Evolutionary conservation across 2,797 vertebrate genomes (phyloP).

Genomic region (Lepus townsendii): DNA sequence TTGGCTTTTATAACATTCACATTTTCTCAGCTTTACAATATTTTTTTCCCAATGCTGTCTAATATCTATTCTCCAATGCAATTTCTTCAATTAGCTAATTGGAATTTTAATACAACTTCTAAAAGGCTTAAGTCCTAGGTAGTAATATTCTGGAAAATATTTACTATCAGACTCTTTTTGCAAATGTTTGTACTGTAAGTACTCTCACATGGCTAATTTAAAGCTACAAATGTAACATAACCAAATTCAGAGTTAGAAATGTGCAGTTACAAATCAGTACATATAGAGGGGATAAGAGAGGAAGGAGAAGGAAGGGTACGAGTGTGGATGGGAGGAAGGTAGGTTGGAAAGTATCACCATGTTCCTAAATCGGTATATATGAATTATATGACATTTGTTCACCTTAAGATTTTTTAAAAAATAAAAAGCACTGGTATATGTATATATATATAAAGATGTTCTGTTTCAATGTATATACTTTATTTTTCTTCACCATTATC

Average conservation of each 20-base stretch:
- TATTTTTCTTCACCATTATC: neutral
- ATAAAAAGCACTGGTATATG: neutral
- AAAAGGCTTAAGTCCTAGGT: neutral
- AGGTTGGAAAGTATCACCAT: no score
- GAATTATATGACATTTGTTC: no score
- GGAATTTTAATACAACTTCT: neutral
- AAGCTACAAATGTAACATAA: neutral
- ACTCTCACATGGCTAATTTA: no score
- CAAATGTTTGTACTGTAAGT: neutral
- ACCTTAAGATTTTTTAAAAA: no score
- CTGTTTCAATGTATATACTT: neutral
- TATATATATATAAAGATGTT: neutral
- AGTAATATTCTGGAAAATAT: neutral
- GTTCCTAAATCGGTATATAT: no score
- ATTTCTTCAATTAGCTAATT: neutral
- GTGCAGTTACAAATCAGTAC: neutral
- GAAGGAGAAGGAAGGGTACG: no score
- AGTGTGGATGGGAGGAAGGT: no score
- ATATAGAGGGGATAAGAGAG: no score
- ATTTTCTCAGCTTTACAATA: neutral
- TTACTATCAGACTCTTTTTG: neutral
- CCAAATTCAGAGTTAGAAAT: neutral
- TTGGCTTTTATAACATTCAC: slow-evolving; percentile 20
- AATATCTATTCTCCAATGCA: neutral
- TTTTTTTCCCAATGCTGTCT: neutral